These are phyloP conservation scores for Ceraclea dissimilis DNA, from an alignment of 2,888 invertebrate genomes.

Conservation along the genomic window DNA sequence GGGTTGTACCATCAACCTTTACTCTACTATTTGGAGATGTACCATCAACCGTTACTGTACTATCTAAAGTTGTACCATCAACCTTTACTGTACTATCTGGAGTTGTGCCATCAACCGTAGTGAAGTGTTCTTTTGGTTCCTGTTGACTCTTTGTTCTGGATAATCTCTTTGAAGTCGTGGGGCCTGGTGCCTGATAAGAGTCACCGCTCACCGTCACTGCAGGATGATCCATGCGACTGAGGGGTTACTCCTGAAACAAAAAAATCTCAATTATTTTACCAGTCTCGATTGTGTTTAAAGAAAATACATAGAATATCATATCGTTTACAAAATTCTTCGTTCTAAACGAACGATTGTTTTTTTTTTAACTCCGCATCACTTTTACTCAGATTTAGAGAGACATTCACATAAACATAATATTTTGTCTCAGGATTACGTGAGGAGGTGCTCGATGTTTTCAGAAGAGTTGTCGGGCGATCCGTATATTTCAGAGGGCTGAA, in stretches of 20 bases:
- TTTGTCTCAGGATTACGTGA: too few relatives aligned
- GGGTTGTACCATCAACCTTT: too few relatives aligned
- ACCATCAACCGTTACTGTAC: not conserved
- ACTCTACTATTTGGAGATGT: not conserved
- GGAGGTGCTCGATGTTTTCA: too few relatives aligned
- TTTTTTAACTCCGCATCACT: too few relatives aligned
- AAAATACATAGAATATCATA: too few relatives aligned
- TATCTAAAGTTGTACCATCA: not conserved
- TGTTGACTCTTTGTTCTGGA: not conserved
- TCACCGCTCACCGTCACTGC: conserved; percentile 13
- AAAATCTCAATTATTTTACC: conserved; percentile 5
- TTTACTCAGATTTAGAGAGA: too few relatives aligned
- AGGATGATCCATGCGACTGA: conserved; percentile 20
- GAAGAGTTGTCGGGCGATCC: too few relatives aligned
- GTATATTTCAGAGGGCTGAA: too few relatives aligned
- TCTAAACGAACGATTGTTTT: too few relatives aligned
- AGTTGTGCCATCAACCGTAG: not conserved
- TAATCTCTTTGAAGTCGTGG: not conserved
- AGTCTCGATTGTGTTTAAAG: too few relatives aligned
- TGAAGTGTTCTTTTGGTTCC: not conserved
- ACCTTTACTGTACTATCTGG: not conserved
- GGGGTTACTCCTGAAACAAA: conserved; percentile 10
- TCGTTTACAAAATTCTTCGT: too few relatives aligned
- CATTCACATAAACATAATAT: too few relatives aligned
- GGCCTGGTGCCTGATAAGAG: conserved; percentile 11